Evolutionary conservation across 2,797 vertebrate species (phyloP), one percentile per base, ranked within the genome.

Genomic region (Parotocinclus haroldoi): DNA sequence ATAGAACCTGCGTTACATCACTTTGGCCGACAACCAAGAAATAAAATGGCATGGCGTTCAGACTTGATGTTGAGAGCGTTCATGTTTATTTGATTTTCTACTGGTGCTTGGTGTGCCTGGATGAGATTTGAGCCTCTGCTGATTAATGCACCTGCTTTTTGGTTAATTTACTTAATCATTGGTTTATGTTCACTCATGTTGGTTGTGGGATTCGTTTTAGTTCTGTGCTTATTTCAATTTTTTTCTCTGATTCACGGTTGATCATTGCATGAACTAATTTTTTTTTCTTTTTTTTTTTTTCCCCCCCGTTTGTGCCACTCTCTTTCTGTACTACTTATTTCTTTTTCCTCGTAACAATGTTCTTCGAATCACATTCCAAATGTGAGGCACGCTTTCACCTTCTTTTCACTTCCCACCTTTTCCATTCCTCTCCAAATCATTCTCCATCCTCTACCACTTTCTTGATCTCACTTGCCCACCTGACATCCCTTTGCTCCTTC

Each of bases 241-340:
- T 49, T 49, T 52, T 83, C 81, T 89, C 79, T 89, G 81, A 80
- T 87, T 86, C 87, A 89, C 76, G 82, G 84, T 82, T 91, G 86
- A 90, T 89, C 90, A 92, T 91, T 89, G 91, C 90, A 92, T 92
- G 90, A 81, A 91, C 87, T 92, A 92, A 92, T 91, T 91, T 87
- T 85, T 75, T 84, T 84, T 27, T 27, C 27, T 89, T 89, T 87
- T 89, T 76, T 71, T 58, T 58, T 58, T 53, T 58, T 63, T 56
- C 65, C 56, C 37, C 59, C 63, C 85, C 81, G 87, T 87, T 86
- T 88, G 64, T 19, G 39, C 78, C 79, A 69, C 70, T 61, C 48
- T 51, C 52, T 85, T 82, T 85, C 86, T 87, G 87, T 75, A 44
- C 37, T 78, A 78, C 69, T 27, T 27, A 39, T 27, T 38, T 17